A percentile compares a stretch with the other conserved stretches of the same genome.
phyloP scores from a whole-genome alignment of 2,888 invertebrate species.

The Eulithis prunata region DNA sequence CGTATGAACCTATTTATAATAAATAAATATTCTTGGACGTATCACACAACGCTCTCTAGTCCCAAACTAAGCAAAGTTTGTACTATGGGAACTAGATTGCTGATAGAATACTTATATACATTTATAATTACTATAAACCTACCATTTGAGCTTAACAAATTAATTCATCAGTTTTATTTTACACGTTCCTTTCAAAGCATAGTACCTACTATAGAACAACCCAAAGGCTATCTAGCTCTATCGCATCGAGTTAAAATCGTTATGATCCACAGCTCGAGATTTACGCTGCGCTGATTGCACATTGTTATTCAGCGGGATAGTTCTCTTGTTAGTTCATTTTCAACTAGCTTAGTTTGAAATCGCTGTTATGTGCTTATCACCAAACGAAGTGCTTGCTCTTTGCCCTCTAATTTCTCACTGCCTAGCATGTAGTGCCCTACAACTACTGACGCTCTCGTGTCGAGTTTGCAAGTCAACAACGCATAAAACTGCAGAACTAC shows the following conservation, averaged over 20 bases:
- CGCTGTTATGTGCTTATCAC: constrained; percentile 54
- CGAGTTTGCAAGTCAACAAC: constrained; percentile 46
- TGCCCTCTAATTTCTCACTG: constrained; percentile 62
- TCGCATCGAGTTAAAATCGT: constrained; percentile 13
- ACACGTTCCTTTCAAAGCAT: not conserved
- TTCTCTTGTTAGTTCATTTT: constrained; percentile 64
- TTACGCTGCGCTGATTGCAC: constrained; percentile 30
- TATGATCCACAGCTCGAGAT: constrained; percentile 17
- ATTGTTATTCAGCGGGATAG: constrained; percentile 57
- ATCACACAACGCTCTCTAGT: too few relatives aligned
- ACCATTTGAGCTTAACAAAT: not conserved
- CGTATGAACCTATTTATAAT: too few relatives aligned
- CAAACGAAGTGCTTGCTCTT: constrained; percentile 58
- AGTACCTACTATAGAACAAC: not conserved
- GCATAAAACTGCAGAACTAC: constrained; percentile 28
- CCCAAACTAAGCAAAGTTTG: too few relatives aligned
- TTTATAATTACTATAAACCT: too few relatives aligned
- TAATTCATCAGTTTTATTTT: not conserved
- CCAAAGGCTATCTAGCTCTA: not conserved
- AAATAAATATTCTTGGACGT: too few relatives aligned
- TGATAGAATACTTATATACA: too few relatives aligned
- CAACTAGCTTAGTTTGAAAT: constrained; percentile 43
- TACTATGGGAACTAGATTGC: too few relatives aligned
- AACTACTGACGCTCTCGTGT: constrained; percentile 50
- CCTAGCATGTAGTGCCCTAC: constrained; percentile 53